These are phyloP conservation scores for Camponotus pennsylvanicus DNA, from an alignment of 1,140 invertebrate genomes.

Conservation along the genomic window DNA sequence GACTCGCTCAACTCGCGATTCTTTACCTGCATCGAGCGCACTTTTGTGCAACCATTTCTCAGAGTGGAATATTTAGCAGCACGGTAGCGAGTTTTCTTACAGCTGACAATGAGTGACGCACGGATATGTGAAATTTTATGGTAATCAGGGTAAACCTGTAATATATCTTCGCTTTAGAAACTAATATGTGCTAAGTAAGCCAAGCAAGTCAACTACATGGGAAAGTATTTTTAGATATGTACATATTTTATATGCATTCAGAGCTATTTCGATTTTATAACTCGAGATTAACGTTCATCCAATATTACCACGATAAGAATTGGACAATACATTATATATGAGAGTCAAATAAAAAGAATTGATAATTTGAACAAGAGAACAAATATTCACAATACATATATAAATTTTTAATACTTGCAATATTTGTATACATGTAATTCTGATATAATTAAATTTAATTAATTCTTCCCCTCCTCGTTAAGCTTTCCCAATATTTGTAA, in stretches of 20 bases:
- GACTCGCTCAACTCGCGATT: constrained; percentile 73
- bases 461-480: not conserved
- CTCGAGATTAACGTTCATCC: not conserved
- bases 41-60: constrained; percentile 63
- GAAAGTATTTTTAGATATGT: not conserved
- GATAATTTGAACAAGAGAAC: too few relatives aligned
- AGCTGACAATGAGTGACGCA: not conserved
- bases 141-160: constrained; percentile 36
- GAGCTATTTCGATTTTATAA: not conserved
- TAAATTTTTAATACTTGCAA: not conserved
- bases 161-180: not conserved
- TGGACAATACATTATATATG: not conserved
- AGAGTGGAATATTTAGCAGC: constrained; percentile 7
- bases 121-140: constrained; percentile 63
- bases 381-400: not conserved
- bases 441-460: not conserved
- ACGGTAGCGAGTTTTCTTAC: constrained; percentile 27
- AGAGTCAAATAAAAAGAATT: not conserved
- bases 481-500: constrained; percentile 45
- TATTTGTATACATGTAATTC: not conserved
- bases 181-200: not conserved
- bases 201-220: not conserved
- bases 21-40: constrained; percentile 58
- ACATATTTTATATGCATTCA: not conserved
- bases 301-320: not conserved